A percentile compares a stretch with the other conserved stretches of the same genome.
phyloP scores from a whole-genome alignment of 2,888 invertebrate species.

The Trissonchulus latispiculum region DNA sequence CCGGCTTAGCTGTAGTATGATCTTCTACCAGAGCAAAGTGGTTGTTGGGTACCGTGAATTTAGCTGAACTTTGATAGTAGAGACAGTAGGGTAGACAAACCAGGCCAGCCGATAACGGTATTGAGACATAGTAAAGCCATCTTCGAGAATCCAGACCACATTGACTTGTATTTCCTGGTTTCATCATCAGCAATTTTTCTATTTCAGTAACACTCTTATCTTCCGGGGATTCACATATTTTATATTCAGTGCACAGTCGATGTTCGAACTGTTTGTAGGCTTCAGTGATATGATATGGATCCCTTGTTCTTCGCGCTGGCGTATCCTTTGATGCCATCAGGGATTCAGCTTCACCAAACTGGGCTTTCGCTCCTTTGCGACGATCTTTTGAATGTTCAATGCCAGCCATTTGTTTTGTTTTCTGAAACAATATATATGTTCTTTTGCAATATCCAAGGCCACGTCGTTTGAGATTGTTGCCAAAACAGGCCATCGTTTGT shows the following conservation, averaged over 20 bases:
- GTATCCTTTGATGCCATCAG: no score
- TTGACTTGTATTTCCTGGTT: constrained; percentile 11
- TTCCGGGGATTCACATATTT: constrained; percentile 17
- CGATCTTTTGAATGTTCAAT: no score
- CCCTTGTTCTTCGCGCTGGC: no score
- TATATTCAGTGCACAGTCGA: constrained; percentile 7
- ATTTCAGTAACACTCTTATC: constrained; percentile 4
- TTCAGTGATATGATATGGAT: constrained; percentile 13
- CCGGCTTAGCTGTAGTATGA: constrained; percentile 8
- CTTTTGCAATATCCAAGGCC: no score
- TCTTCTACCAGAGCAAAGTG: constrained; percentile 14
- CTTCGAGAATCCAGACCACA: background rate
- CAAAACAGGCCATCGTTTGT: no score
- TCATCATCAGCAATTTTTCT: background rate
- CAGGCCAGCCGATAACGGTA: background rate
- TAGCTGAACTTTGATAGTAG: constrained; percentile 13
- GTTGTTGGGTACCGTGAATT: constrained; percentile 17
- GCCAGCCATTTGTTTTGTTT: no score
- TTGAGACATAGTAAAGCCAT: background rate
- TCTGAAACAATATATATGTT: no score
- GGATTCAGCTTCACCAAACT: no score
- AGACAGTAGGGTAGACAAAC: constrained; percentile 1
- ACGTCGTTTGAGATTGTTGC: no score
- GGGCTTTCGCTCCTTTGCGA: no score
- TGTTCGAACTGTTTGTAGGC: constrained; percentile 16